Base-by-base conservation (phyloP, 2,797 vertebrate species). In the Silurus lanzhouensis region DNA sequence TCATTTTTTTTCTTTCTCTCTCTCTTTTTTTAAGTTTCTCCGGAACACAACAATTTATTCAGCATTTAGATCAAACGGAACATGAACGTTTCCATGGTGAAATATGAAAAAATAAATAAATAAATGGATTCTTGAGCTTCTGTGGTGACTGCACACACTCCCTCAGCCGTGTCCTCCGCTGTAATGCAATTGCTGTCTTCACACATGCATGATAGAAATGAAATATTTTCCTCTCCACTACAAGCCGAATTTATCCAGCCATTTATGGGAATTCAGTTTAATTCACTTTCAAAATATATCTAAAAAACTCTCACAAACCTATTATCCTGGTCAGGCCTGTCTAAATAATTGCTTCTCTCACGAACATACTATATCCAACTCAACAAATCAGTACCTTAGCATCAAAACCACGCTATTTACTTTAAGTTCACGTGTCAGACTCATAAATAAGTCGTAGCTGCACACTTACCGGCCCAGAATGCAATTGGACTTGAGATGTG, bases 191-290 rank as follows among this genome's bases (percentile, higher is more conserved):
- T 66, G 46, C 70, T 77, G 70, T 46, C 76, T 79, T 61, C 83
- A 84, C 81, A 84, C 83, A 86, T 44, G 15, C 76, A 90, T 71
- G 84, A 86, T 81, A 46, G 82, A 87, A 86, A 83, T 55, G 74
- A 78, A 87, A 86, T 81, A 77, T 76, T 83, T 88, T 83, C n/a
- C 44, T 63, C 57, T 84, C 64, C 71, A 82, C 81, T 83, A 82
- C 61, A 83, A 52, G 4, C 70, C 71, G 57, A 71, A 81, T 84
- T 84, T 44, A 72, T 66, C 74, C 44, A 80, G 78, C 20, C 25
- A 64, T 82, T 88, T 84, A 86, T 85, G 46, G 57, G 64, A 87
- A 89, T 86, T 88, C 78, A 82, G 85, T 52, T 64, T n/a, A 75
- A 52, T 17, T 80, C 22, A 80, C 19, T 48, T 80, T 64, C 15